phyloP scores from a whole-genome alignment of 2,113 vertebrate species.

The Pluvianellus socialis region DNA sequence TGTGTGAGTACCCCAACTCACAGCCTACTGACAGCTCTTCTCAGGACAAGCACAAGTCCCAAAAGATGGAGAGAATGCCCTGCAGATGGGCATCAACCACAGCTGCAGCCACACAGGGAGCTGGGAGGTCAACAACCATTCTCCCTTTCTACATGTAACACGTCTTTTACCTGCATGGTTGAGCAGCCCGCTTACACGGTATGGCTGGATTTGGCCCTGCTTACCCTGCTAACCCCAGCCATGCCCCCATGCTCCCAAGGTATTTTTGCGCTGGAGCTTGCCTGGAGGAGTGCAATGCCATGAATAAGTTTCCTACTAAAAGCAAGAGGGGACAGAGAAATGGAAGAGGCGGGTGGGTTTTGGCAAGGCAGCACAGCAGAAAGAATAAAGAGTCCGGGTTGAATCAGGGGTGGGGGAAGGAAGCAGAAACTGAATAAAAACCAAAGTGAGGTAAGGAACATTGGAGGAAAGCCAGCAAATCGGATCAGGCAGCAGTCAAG shows the following conservation, averaged over 20 bases:
- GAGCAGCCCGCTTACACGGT: not conserved
- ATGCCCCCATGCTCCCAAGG: constrained; percentile 53
- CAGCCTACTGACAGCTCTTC: not conserved
- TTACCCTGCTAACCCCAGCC: constrained; percentile 43
- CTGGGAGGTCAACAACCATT: not conserved
- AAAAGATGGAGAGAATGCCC: not conserved
- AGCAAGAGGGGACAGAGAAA: not conserved
- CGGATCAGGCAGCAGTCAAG: not conserved
- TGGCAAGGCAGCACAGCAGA: not conserved
- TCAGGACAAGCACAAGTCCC: not conserved
- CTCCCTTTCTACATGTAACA: not conserved
- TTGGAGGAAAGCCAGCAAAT: not conserved
- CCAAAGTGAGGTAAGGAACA: not conserved
- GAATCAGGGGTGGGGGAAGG: not conserved
- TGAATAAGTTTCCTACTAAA: constrained; percentile 50
- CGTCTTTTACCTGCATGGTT: not conserved
- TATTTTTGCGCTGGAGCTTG: constrained; percentile 37
- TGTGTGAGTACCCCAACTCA: not conserved
- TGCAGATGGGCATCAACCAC: not conserved
- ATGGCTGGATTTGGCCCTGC: not conserved
- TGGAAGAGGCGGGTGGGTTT: not conserved
- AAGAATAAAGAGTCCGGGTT: not conserved
- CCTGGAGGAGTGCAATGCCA: constrained; percentile 58
- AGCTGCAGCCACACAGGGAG: not conserved
- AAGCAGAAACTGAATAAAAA: not conserved